Base-by-base conservation (phyloP, 1,140 invertebrate species). In the Leptinotarsa lineolata region DNA sequence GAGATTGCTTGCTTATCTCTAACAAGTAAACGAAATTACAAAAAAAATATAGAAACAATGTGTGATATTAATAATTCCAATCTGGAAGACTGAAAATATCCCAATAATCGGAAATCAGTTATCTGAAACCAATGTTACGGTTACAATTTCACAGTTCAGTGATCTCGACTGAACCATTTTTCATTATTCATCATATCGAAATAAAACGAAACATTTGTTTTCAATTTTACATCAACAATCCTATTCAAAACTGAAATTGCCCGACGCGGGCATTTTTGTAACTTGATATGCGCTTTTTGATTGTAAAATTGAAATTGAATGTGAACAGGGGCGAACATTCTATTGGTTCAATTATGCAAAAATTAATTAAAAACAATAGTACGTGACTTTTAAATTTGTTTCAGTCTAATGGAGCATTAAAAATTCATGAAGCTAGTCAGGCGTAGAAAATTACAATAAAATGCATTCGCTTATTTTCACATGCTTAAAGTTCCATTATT, bases 201-300 rank as follows among this genome's bases (percentile, higher is more conserved):
- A 15, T 54, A 54, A 54, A 54, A 54, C 16, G 48, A 54, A 39
- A 39, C 30, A 39, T 39, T 54, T n/a, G 48, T 54, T 15, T 54
- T 54, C 16, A 54, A 54, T 54, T 54, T 54, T n/a, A 54, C 48
- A 54, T 54, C 48, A 54, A 15, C 48, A 54, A 54, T 39, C 48
- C 48, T 54, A 13, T 54, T 54, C 48, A 18, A 54, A 54, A 54
- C 48, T 18, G 48, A 54, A n/a, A 15, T 54, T 54, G 48, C 48
- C 48, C 15, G 48, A 54, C 48, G n/a, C 48, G 2, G 15, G n/a
- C 48, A 18, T 18, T 54, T 54, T 54, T 54, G 48, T 54, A 16
- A 54, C 48, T n/a, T 54, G 48, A 54, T 54, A 54, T 54, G 48
- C n/a, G 48, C 48, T 18, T 54, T 54, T 54, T 18, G 0, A 54